Conservation (phyloP, 2,888 invertebrate species). For the Ecdyonurus torrentis region DNA sequence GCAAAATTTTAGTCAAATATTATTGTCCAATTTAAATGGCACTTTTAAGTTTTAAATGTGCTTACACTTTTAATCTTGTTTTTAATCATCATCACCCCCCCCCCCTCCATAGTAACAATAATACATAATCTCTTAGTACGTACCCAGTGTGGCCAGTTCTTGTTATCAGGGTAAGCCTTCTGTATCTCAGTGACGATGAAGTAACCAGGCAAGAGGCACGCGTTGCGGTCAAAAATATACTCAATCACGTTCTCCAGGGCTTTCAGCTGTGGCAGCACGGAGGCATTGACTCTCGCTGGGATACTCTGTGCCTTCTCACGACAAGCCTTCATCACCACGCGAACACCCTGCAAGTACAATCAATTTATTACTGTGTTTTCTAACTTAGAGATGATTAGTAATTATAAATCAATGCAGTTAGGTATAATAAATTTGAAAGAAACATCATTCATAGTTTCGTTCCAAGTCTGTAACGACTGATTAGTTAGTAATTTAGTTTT, state of each 20-base stretch:
- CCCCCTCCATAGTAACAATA: background rate
- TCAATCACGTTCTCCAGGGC: conserved; percentile 67
- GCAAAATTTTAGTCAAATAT: too few species aligned
- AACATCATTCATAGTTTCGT: too few species aligned
- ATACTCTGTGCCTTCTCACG: conserved; percentile 75
- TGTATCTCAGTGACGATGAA: conserved; percentile 91
- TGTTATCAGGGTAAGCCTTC: conserved; percentile 66
- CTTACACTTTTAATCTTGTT: too few species aligned
- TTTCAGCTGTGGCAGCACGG: conserved; percentile 63
- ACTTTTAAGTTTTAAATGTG: too few species aligned
- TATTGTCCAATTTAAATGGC: background rate
- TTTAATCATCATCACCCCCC: too few species aligned
- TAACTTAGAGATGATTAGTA: background rate
- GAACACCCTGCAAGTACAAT: background rate
- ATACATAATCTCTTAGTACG: conserved; percentile 18
- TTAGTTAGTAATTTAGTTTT: too few species aligned
- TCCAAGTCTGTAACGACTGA: too few species aligned
- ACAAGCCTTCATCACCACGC: conserved; percentile 42
- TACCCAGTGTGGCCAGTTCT: conserved; percentile 85
- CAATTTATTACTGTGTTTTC: too few species aligned
- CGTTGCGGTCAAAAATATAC: conserved; percentile 82
- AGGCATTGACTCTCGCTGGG: conserved; percentile 60
- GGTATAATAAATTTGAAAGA: too few species aligned
- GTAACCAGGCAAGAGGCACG: conserved; percentile 83
- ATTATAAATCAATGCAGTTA: too few species aligned